Conservation (phyloP, 2,113 vertebrate species). For the Mesitornis unicolor region DNA sequence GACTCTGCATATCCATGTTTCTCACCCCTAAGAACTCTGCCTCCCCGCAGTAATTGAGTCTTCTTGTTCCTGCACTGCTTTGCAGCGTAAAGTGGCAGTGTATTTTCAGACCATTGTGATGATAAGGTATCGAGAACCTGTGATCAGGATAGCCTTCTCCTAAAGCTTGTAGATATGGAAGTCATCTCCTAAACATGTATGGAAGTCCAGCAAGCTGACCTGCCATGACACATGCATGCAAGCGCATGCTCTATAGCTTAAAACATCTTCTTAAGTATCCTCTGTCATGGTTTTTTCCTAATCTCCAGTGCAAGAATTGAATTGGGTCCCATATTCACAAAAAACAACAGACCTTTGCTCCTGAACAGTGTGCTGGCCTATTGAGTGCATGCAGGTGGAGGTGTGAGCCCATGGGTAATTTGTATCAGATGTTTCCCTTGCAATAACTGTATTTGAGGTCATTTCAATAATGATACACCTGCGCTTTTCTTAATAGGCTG, state of each 20-base stretch:
- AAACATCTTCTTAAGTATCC: neutral
- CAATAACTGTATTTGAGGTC: neutral
- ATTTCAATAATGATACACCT: neutral
- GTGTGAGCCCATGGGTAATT: neutral
- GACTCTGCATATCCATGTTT: neutral
- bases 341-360: neutral
- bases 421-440: neutral
- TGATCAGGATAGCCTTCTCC: neutral
- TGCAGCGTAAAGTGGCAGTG: neutral
- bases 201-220: neutral
- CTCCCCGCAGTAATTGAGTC: neutral
- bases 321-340: neutral
- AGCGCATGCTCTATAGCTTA: accelerated
- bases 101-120: neutral
- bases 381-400: neutral
- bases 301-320: neutral
- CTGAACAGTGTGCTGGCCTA: accelerated
- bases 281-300: neutral
- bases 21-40: neutral
- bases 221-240: neutral
- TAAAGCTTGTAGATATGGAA: too few relatives aligned
- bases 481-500: neutral
- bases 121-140: neutral
- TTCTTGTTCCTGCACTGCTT: neutral
- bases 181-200: too few relatives aligned